Evolutionary conservation across 2,888 invertebrate genomes (phyloP), one percentile per base, ranked within the genome.

Genomic region (Biston betularia): DNA sequence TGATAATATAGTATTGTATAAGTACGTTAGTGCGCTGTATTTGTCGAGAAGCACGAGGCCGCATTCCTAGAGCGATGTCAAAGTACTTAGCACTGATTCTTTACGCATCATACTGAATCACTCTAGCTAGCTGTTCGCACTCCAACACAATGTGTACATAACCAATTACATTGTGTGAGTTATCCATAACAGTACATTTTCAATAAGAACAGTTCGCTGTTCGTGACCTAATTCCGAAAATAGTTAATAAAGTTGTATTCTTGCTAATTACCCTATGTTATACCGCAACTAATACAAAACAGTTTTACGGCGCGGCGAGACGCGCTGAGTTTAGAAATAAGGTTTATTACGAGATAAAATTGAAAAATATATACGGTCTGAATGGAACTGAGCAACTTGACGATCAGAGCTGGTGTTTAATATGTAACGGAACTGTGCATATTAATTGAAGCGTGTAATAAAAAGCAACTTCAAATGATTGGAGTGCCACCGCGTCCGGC

Each of bases 51-150:
- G 86, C 85, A 86, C 85, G 89, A 85, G 80, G 83, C 86, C 87
- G 78, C 91, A 92, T 92, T 91, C 92, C 88, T 78, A 73, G 79
- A 82, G 80, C 86, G 86, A 88, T 89, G 91, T 89, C 91, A 87
- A 86, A 89, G 86, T 88, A 89, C 85, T 88, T 85, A 85, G 81
- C 81, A 79, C 68, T 74, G 79, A 78, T 74, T 79, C 75, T 88
- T 89, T 89, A 86, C 85, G 89, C 55, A 57, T 58, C 74, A 64
- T 70, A 61, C 34, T 71, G 73, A 69, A 60, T 68, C 68, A 69
- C 53, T 55, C 69, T n/a, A n/a, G n/a, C n/a, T 4, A 48, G 40
- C 44, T 42, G 50, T 55, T 54, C 14, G n/a, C 14, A 58, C 44
- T 59, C 24, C 3, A 24, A 24, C 1, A 2, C 38, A 14, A 66